phyloP scores from a whole-genome alignment of 1,140 invertebrate species.

The Liolophura sinensis region DNA sequence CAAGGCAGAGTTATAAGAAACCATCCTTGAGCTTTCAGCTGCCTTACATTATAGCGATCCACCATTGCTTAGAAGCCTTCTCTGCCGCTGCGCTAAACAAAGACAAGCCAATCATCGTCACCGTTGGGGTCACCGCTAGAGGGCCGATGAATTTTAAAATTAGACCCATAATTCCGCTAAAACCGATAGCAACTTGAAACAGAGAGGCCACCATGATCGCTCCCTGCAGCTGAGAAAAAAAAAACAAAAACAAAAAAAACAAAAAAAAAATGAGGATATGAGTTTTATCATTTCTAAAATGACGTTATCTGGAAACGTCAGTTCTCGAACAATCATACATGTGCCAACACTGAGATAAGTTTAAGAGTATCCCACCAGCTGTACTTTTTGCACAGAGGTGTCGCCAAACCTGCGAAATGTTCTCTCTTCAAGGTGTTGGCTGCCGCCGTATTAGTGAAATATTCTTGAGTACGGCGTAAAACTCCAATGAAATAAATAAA shows the following conservation, averaged over 20 bases:
- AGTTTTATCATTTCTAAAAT: no score
- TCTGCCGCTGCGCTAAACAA: slow-evolving; percentile 77
- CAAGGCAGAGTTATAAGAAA: slow-evolving; percentile 29
- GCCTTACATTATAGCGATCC: slow-evolving; percentile 76
- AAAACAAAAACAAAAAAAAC: slow-evolving; percentile 1
- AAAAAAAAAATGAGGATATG: no score
- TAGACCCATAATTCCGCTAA: slow-evolving; percentile 57
- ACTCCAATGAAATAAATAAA: no score
- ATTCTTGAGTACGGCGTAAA: no score
- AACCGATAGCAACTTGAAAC: slow-evolving; percentile 76
- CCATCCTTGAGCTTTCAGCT: slow-evolving; percentile 78
- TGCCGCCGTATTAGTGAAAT: no score
- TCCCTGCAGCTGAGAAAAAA: slow-evolving; percentile 66
- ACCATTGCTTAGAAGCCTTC: slow-evolving; percentile 79
- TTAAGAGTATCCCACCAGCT: no score
- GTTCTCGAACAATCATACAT: no score
- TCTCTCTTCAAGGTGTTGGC: no score
- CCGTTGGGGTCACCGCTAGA: slow-evolving; percentile 42
- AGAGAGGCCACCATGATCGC: slow-evolving; percentile 79
- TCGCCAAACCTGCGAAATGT: no score
- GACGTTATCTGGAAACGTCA: no score
- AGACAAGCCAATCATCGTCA: slow-evolving; percentile 63
- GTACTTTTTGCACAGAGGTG: no score
- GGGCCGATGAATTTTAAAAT: slow-evolving; percentile 50
- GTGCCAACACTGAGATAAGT: no score